These are phyloP conservation scores for Drosophila gunungcola DNA, from an alignment of 1,140 invertebrate genomes.

Conservation along the genomic window DNA sequence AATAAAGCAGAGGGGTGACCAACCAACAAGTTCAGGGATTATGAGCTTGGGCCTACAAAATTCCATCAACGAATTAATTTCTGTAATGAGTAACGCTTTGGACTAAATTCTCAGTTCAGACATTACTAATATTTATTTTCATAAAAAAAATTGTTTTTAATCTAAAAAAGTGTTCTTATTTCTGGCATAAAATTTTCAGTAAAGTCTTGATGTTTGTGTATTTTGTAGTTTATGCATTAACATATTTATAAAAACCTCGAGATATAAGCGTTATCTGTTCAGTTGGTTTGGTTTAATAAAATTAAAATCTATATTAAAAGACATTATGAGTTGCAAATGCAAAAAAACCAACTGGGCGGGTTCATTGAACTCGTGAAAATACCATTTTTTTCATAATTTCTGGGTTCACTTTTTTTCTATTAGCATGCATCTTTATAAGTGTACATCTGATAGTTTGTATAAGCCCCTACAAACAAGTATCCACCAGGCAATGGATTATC, in stretches of 20 bases:
- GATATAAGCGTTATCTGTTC: too few species aligned
- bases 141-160: too few species aligned
- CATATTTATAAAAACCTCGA: neutral
- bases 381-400: neutral
- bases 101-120: neutral
- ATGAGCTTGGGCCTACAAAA: conserved; percentile 29
- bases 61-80: conserved; percentile 45
- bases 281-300: too few species aligned
- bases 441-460: neutral
- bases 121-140: neutral
- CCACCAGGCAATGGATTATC: neutral
- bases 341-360: too few species aligned
- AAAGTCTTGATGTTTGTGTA: neutral
- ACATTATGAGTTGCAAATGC: too few species aligned
- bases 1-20: conserved; percentile 5
- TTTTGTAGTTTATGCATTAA: neutral
- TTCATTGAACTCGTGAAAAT: too few species aligned
- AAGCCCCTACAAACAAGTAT: neutral
- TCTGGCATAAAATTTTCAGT: too few species aligned
- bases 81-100: conserved; percentile 17
- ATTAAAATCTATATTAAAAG: too few species aligned
- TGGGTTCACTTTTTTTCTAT: too few species aligned
- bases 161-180: too few species aligned
- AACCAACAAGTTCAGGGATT: conserved; percentile 48
- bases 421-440: too few species aligned